Evolutionary conservation across 2,888 invertebrate species (phyloP).

Genomic region (Sarcophaga variegata): DNA sequence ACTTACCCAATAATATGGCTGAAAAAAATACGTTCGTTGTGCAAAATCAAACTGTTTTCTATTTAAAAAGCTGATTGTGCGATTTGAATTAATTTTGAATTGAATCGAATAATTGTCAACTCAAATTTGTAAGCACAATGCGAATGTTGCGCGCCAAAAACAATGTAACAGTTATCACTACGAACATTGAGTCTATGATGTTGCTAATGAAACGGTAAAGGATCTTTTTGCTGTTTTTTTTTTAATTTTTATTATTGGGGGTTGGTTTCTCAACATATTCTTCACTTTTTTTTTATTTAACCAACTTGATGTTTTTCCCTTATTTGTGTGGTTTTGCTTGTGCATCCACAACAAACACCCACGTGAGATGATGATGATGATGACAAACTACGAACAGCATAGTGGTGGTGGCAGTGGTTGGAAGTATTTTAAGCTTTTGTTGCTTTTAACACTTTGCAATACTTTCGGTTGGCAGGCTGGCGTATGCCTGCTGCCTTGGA

Average conservation of each 20-base stretch:
- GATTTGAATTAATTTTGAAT: not conserved
- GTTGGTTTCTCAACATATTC: constrained; percentile 63
- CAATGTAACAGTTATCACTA: not conserved
- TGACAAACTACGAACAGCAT: not conserved
- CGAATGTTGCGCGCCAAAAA: constrained; percentile 64
- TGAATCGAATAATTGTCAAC: not conserved
- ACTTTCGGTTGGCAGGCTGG: constrained; percentile 54
- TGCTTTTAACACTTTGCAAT: constrained; percentile 72
- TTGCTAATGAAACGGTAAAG: constrained; percentile 62
- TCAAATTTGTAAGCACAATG: not conserved
- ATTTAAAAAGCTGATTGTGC: no score
- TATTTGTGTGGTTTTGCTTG: constrained; percentile 62
- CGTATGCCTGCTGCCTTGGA: constrained; percentile 60
- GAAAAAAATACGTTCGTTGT: no score
- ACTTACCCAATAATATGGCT: no score
- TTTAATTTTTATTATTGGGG: constrained; percentile 60
- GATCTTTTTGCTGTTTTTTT: constrained; percentile 58
- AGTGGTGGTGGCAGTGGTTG: constrained; percentile 59
- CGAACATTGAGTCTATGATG: constrained; percentile 14
- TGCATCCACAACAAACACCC: constrained; percentile 65
- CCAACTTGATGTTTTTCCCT: constrained; percentile 52
- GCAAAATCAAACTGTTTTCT: no score
- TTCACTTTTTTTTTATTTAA: constrained; percentile 51
- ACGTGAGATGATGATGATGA: constrained; percentile 50
- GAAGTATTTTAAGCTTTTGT: constrained; percentile 70